Percentiles rank a stretch among this genome's conserved stretches.
Evolutionary conservation across 2,888 invertebrate genomes (phyloP).

Genomic region (Fragum whitleyi): DNA sequence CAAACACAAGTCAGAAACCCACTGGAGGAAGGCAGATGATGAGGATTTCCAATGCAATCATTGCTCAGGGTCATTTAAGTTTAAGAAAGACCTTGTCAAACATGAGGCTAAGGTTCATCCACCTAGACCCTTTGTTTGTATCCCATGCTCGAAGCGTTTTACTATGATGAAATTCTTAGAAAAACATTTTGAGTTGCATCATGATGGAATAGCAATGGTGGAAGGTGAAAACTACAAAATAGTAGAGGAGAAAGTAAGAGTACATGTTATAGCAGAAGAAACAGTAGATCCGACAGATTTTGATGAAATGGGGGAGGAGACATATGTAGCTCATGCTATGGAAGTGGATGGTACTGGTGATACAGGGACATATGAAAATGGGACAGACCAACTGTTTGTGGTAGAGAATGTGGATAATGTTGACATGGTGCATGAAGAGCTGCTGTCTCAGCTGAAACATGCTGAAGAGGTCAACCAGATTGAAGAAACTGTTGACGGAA

Average conservation of each 20-base stretch:
- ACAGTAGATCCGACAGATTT: constrained; percentile 3
- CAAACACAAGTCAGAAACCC: constrained; percentile 52
- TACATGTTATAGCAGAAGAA: neutral
- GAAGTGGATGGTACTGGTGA: constrained; percentile 22
- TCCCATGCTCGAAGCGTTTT: constrained; percentile 47
- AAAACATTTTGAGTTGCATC: constrained; percentile 59
- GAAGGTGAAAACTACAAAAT: constrained; percentile 46
- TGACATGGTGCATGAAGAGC: constrained; percentile 11
- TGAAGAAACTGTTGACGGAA: neutral
- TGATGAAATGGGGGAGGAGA: neutral
- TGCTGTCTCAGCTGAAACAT: constrained; percentile 16
- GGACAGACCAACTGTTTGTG: constrained; percentile 2
- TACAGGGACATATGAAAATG: constrained; percentile 5
- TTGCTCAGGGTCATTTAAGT: constrained; percentile 54
- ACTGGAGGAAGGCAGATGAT: constrained; percentile 37
- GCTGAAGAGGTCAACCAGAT: constrained; percentile 6
- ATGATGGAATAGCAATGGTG: constrained; percentile 42
- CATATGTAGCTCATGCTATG: neutral
- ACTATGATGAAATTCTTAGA: constrained; percentile 57
- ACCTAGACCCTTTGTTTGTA: constrained; percentile 52
- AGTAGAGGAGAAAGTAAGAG: neutral
- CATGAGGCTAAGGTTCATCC: constrained; percentile 59
- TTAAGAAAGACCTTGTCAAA: constrained; percentile 40
- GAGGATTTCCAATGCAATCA: constrained; percentile 45
- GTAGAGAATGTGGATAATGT: constrained; percentile 26